phyloP scores from a whole-genome alignment of 2,888 invertebrate species.

The Erebia epiphron region DNA sequence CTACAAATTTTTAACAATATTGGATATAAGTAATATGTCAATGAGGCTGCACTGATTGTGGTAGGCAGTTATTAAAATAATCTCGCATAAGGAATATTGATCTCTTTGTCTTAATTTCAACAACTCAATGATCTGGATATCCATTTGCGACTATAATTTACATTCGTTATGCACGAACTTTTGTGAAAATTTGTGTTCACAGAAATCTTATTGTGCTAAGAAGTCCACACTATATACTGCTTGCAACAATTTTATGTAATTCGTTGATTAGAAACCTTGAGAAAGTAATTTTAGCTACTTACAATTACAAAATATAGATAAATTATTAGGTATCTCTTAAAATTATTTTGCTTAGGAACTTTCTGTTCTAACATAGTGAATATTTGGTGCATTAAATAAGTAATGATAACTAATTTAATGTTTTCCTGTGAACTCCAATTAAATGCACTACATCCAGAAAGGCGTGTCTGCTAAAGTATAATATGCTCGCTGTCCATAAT shows the following conservation, averaged over 20 bases:
- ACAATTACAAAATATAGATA: slow-evolving; percentile 68
- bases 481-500: not conserved
- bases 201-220: slow-evolving; percentile 9
- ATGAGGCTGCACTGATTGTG: not conserved
- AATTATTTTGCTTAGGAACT: slow-evolving; percentile 76
- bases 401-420: not conserved
- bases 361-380: slow-evolving; percentile 69
- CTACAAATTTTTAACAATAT: too few relatives aligned
- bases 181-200: not conserved
- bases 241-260: slow-evolving; percentile 63
- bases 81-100: not conserved
- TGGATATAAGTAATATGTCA: not conserved
- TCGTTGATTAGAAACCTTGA: slow-evolving; percentile 80
- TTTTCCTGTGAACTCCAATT: not conserved
- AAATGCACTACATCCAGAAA: slow-evolving; percentile 4
- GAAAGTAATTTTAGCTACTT: slow-evolving; percentile 68
- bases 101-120: not conserved
- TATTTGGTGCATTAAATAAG: slow-evolving; percentile 34
- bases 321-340: slow-evolving; percentile 63
- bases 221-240: slow-evolving; percentile 16
- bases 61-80: not conserved
- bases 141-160: not conserved
- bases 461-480: not conserved
- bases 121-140: not conserved
- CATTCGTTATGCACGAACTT: not conserved